Percentiles rank a stretch among this genome's conserved stretches.
These are phyloP conservation scores for Dasypus novemcinctus DNA, from an alignment of 2,113 vertebrate genomes.

Conservation along the genomic window DNA sequence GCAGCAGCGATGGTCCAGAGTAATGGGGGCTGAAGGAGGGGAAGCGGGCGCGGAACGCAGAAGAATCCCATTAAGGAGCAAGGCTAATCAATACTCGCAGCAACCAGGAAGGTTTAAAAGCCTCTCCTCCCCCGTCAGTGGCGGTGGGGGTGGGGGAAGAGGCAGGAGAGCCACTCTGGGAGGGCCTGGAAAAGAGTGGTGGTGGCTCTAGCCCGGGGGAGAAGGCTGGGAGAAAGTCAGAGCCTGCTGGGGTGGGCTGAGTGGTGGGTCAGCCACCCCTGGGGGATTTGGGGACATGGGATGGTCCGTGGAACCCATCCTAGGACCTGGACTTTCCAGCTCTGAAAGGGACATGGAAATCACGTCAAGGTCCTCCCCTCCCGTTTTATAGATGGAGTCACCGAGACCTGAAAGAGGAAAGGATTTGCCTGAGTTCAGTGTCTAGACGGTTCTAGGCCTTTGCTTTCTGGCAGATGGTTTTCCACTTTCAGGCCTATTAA, in stretches of 20 bases:
- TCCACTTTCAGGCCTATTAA: background rate
- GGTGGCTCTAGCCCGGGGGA: fast-evolving
- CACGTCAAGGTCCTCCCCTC: background rate
- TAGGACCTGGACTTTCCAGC: conserved; percentile 74
- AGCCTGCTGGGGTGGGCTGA: background rate
- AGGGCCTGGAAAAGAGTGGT: background rate
- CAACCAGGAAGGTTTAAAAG: conserved; percentile 82
- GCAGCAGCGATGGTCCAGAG: conserved; percentile 45
- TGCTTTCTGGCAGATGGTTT: background rate
- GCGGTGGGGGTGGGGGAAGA: background rate
- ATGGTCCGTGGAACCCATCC: conserved; percentile 58
- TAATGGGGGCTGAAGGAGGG: background rate
- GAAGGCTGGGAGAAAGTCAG: background rate
- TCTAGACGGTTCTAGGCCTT: background rate
- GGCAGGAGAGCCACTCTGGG: background rate
- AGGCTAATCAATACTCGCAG: conserved; percentile 81
- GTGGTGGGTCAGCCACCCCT: conserved; percentile 49
- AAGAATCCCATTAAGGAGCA: conserved; percentile 81
- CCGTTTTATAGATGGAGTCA: background rate
- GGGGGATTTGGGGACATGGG: conserved; percentile 43
- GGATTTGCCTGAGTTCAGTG: background rate
- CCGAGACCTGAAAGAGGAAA: fast-evolving
- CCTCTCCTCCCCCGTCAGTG: conserved; percentile 67
- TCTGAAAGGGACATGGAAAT: background rate
- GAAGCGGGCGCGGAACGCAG: background rate